Evolutionary conservation across 2,888 invertebrate species (phyloP).

Genomic region (Hirtodrosophila histrioides): DNA sequence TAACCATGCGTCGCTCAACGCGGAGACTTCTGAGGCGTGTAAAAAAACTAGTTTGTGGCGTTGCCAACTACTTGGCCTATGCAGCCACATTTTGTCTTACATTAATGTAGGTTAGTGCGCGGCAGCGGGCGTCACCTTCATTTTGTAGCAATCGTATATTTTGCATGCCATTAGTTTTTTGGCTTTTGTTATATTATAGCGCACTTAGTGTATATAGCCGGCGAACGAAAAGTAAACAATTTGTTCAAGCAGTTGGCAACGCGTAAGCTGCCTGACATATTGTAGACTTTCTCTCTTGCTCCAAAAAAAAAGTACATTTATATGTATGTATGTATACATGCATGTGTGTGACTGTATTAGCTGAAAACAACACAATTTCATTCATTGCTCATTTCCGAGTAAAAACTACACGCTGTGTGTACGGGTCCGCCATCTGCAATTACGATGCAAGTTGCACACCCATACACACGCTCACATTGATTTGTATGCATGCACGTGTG

Average conservation of each 20-base stretch:
- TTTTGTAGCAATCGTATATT: constrained; percentile 20
- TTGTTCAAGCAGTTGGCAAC: constrained; percentile 56
- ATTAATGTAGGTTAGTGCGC: constrained; percentile 70
- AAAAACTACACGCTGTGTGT: constrained; percentile 61
- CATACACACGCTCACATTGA: neutral
- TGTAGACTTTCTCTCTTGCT: constrained; percentile 78
- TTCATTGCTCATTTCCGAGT: constrained; percentile 78
- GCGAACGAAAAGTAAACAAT: constrained; percentile 69
- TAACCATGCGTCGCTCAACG: constrained; percentile 43
- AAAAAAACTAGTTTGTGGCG: constrained; percentile 58
- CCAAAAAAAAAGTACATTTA: constrained; percentile 34
- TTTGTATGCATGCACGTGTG: constrained; percentile 2
- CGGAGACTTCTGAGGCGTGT: constrained; percentile 54
- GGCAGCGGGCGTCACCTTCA: constrained; percentile 22
- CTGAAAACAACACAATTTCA: constrained; percentile 78
- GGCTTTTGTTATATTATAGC: constrained; percentile 40
- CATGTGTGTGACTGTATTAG: constrained; percentile 37
- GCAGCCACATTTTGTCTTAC: constrained; percentile 44
- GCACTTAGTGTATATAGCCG: constrained; percentile 29
- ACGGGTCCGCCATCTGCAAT: constrained; percentile 57
- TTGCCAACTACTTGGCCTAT: constrained; percentile 55
- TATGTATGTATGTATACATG: constrained; percentile 13
- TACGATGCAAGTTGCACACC: constrained; percentile 37
- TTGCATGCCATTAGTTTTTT: constrained; percentile 23
- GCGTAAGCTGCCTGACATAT: constrained; percentile 32